Evolutionary conservation across 2,888 invertebrate genomes (phyloP).

Genomic region (Lasioglossum oenotherae): DNA sequence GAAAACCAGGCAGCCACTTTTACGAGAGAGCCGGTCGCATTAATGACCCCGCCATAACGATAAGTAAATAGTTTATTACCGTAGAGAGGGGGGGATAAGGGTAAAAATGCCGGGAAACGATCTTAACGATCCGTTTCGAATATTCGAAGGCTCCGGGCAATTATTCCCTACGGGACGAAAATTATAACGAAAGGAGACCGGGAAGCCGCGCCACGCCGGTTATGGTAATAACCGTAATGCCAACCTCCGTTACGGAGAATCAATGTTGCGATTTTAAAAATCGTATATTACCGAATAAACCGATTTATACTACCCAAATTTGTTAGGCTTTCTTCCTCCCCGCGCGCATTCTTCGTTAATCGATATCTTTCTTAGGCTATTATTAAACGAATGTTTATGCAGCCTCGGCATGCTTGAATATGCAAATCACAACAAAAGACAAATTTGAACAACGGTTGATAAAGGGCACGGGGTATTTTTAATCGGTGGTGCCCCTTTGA

Average conservation of each 20-base stretch:
- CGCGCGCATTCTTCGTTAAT: neutral
- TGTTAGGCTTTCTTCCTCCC: neutral
- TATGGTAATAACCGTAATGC: neutral
- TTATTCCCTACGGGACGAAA: neutral
- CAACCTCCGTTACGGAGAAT: neutral
- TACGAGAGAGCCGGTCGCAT: constrained; percentile 1
- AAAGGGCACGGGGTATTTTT: neutral
- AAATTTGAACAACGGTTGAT: neutral
- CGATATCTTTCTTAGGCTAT: neutral
- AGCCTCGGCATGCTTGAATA: neutral
- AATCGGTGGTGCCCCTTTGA: neutral
- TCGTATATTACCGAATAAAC: neutral
- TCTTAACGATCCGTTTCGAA: constrained; percentile 6
- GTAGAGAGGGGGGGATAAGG: neutral
- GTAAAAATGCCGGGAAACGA: neutral
- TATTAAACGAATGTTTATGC: neutral
- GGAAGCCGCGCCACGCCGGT: neutral
- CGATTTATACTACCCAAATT: neutral
- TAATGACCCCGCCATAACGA: constrained; percentile 1
- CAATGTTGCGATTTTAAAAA: neutral
- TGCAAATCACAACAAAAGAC: neutral
- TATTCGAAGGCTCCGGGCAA: neutral
- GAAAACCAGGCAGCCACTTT: constrained; percentile 3
- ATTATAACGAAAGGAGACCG: neutral
- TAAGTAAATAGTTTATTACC: constrained; percentile 1